A percentile compares a stretch with the other conserved stretches of the same genome.
Evolutionary conservation across 2,797 vertebrate genomes (phyloP).

Genomic region (Neostethus bicornis): DNA sequence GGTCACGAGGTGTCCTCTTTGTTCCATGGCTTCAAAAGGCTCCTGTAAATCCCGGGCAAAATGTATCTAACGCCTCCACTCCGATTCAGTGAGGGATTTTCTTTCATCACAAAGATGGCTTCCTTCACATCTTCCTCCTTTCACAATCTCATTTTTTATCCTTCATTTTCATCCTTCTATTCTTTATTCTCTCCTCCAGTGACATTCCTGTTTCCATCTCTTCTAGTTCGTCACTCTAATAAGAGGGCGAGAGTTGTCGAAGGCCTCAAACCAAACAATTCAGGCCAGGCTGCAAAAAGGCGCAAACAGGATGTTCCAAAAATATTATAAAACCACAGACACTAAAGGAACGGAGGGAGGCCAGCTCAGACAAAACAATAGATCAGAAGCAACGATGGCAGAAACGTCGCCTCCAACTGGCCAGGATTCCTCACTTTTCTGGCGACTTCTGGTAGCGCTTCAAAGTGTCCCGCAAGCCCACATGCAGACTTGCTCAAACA

Average conservation of each 20-base stretch:
- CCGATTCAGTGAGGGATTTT: too few species aligned
- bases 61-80: too few species aligned
- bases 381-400: conserved; percentile 34
- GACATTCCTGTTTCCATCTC: conserved; percentile 15
- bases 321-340: conserved; percentile 66
- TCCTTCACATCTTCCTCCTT: conserved; percentile 15
- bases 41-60: too few species aligned
- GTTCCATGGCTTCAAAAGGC: too few species aligned
- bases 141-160: conserved; percentile 35
- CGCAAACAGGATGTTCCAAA: conserved; percentile 74
- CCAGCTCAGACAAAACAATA: conserved; percentile 51
- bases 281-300: conserved; percentile 41
- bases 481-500: conserved; percentile 43
- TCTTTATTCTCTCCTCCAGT: neutral
- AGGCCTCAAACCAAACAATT: conserved; percentile 56
- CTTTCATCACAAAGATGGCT: too few species aligned
- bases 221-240: conserved; percentile 45
- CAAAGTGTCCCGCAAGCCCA: conserved; percentile 37
- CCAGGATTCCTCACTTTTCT: conserved; percentile 28
- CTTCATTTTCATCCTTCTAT: conserved; percentile 4
- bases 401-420: conserved; percentile 20
- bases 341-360: conserved; percentile 49
- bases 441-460: conserved; percentile 51
- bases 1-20: too few species aligned
- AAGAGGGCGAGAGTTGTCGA: conserved; percentile 50